Evolutionary conservation across 2,888 invertebrate species (phyloP), one percentile per base, ranked within the genome.

Genomic region (Euclidia mi): DNA sequence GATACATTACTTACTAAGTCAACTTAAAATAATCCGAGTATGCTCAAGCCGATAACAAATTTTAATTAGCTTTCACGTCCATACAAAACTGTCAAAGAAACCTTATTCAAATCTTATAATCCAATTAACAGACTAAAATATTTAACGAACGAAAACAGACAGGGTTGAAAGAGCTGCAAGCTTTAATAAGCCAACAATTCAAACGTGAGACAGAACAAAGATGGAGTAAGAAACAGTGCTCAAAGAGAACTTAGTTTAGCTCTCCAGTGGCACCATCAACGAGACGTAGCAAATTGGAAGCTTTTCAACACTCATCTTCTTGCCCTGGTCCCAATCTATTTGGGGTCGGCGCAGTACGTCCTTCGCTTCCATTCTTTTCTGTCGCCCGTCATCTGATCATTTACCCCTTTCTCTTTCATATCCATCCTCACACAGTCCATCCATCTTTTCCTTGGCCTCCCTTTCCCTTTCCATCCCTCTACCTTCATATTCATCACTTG

Each of bases 111-210:
- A 82, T 78, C 79, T 76, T 68, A 68, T 79, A 76, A 81, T 75
- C 77, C 81, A 81, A 81, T 82, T 82, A 81, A 69, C 71, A 45
- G 67, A n/a, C n/a, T n/a, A n/a, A n/a, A n/a, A n/a, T n/a, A n/a
- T n/a, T n/a, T n/a, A n/a, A n/a, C 65, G 74, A 82, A 80, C 71
- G 78, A 78, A 76, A 79, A 76, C 77, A 76, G 74, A 75, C 62
- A 70, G 72, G 73, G 71, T 74, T 74, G 69, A 67, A 74, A 70
- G 65, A 64, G 75, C 72, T 71, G 65, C 69, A 55, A 66, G 65
- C 68, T 59, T 66, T 75, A 73, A 77, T 74, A 72, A n/a, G 57
- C 65, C 45, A 59, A 65, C 61, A 66, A 76, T 71, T 76, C 57
- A n/a, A 68, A 77, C 69, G 65, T 71, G n/a, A n/a, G n/a, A n/a